Conservation (phyloP, 2,113 vertebrate genomes). For the Melospiza melodia region DNA sequence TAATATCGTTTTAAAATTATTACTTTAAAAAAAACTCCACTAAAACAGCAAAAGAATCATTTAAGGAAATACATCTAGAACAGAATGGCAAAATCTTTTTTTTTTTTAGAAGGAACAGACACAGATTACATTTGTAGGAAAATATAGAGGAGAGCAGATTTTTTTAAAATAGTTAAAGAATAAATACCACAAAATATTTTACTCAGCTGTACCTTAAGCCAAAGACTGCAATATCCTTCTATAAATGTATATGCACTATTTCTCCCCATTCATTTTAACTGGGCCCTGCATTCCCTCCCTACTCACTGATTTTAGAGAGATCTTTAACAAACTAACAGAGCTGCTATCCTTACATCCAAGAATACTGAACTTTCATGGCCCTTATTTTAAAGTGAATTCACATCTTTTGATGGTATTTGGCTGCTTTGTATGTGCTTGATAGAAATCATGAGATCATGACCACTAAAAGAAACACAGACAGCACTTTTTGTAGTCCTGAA, state of each 20-base stretch:
- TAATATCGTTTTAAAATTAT: background rate
- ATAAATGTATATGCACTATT: background rate
- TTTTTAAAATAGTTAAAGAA: background rate
- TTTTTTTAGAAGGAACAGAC: background rate
- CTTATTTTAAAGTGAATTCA: background rate
- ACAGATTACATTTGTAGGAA: background rate
- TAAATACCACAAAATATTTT: background rate
- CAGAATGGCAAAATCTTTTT: background rate
- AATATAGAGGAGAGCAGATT: accelerated
- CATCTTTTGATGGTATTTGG: background rate
- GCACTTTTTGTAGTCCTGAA: background rate
- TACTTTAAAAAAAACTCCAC: background rate
- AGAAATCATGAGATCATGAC: background rate
- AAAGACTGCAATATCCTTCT: background rate
- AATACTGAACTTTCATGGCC: background rate
- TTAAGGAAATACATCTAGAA: background rate
- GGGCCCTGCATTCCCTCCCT: background rate
- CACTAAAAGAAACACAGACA: background rate
- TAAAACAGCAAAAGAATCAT: background rate
- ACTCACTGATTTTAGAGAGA: background rate
- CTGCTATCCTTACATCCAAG: background rate
- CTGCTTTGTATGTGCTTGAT: background rate
- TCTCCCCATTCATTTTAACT: background rate
- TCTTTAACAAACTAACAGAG: background rate
- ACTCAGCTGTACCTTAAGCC: background rate